Conservation (phyloP, 2,797 vertebrate genomes). For the Urophycis tenuis region DNA sequence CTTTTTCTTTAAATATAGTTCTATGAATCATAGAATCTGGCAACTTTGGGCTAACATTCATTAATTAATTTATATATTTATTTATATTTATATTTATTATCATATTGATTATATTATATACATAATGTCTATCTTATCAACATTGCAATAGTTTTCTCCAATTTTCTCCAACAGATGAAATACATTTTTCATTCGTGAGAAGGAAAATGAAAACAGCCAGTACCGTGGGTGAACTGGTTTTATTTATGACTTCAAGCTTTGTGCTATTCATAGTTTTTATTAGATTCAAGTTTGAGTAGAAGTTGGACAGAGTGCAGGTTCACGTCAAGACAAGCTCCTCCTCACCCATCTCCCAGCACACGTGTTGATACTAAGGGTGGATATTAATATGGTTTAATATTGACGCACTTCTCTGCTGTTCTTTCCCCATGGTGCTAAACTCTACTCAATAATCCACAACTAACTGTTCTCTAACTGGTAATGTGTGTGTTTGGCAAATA, state of each 20-base stretch:
- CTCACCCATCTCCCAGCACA: background rate
- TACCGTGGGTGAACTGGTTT: background rate
- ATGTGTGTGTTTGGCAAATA: conserved; percentile 2
- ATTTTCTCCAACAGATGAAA: too few relatives aligned
- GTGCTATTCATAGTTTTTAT: background rate
- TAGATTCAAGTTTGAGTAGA: background rate
- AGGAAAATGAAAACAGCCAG: background rate
- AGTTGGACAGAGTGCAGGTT: background rate
- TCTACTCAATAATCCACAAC: background rate
- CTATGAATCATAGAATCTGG: too few relatives aligned
- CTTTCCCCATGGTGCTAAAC: background rate
- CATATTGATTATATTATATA: too few relatives aligned
- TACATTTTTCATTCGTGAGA: background rate
- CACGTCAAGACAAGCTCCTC: background rate
- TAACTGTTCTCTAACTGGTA: background rate
- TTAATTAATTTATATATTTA: too few relatives aligned
- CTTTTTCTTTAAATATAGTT: too few relatives aligned
- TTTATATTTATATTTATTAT: too few relatives aligned
- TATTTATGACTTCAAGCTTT: background rate
- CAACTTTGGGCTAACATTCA: too few relatives aligned
- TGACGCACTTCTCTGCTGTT: background rate
- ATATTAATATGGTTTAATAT: background rate
- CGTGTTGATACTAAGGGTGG: background rate
- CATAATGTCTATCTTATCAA: too few relatives aligned
- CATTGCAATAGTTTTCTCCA: too few relatives aligned